Conservation (phyloP, 2,888 invertebrate species). For the Nymphalis polychloros region DNA sequence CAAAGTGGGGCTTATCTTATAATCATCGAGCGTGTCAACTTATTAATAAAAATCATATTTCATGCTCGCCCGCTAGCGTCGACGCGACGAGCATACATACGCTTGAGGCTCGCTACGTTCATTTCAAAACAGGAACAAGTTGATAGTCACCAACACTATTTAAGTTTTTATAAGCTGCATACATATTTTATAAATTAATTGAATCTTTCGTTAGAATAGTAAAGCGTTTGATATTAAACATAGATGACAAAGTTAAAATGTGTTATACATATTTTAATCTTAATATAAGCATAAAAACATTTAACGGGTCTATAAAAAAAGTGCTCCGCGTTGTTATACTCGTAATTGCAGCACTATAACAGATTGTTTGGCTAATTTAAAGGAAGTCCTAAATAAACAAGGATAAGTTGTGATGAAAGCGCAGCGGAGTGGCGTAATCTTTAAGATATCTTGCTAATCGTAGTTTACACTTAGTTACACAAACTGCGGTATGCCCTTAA, state of each 20-base stretch:
- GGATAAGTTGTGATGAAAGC: constrained; percentile 57
- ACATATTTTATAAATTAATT: constrained; percentile 1
- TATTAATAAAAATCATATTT: constrained; percentile 83
- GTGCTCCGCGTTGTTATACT: neutral
- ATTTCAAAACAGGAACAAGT: constrained; percentile 49
- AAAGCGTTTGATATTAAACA: neutral
- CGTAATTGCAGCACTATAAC: constrained; percentile 11
- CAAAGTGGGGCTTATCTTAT: constrained; percentile 81
- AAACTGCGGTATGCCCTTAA: constrained; percentile 45
- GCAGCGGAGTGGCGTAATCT: constrained; percentile 71
- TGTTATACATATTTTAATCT: neutral
- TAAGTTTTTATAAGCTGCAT: neutral
- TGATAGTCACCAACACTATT: constrained; percentile 2
- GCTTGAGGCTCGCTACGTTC: constrained; percentile 48
- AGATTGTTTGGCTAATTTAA: constrained; percentile 57
- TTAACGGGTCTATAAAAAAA: neutral
- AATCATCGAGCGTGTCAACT: constrained; percentile 82
- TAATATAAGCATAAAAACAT: neutral
- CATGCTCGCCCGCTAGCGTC: constrained; percentile 58
- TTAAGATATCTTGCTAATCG: constrained; percentile 72
- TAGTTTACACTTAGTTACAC: constrained; percentile 68
- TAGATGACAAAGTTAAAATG: no score
- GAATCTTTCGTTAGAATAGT: neutral
- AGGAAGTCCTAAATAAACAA: constrained; percentile 76
- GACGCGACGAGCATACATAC: constrained; percentile 71